phyloP scores from a whole-genome alignment of 2,888 invertebrate genomes.

The Nesidiocoris tenuis region DNA sequence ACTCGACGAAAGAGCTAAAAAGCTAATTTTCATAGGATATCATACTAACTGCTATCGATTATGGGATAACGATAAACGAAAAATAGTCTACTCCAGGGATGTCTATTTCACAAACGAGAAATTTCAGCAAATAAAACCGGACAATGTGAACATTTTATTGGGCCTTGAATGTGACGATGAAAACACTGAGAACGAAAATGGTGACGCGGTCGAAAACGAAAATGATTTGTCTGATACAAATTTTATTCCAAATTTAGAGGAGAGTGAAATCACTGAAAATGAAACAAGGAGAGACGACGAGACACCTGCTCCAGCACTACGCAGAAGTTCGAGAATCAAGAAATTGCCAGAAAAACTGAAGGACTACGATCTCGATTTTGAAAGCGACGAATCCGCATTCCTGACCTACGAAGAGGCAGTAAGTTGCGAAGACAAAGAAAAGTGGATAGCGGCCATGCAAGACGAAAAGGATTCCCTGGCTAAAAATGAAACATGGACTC shows the following conservation, averaged over 20 bases:
- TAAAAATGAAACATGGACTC: constrained; percentile 41
- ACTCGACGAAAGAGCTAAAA: constrained; percentile 51
- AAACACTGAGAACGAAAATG: too few species aligned
- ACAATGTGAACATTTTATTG: too few species aligned
- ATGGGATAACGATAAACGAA: constrained; percentile 48
- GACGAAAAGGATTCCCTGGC: constrained; percentile 33
- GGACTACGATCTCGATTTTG: constrained; percentile 24
- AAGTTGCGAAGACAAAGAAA: constrained; percentile 19
- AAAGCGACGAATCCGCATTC: constrained; percentile 20
- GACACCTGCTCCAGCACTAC: too few species aligned
- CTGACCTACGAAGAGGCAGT: constrained; percentile 41
- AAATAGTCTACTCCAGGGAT: constrained; percentile 38
- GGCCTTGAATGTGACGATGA: too few species aligned
- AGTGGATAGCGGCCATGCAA: too few species aligned
- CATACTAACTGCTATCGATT: constrained; percentile 49
- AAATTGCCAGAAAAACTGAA: constrained; percentile 10
- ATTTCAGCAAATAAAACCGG: too few species aligned
- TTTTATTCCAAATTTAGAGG: too few species aligned
- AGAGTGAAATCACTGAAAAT: too few species aligned
- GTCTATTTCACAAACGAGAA: too few species aligned
- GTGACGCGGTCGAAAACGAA: too few species aligned
- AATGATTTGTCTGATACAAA: too few species aligned
- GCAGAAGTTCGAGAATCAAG: neutral
- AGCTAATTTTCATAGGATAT: constrained; percentile 51
- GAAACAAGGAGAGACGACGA: too few species aligned